These are phyloP conservation scores for Phenacoccus solenopsis DNA, from an alignment of 1,140 invertebrate genomes.

Conservation along the genomic window DNA sequence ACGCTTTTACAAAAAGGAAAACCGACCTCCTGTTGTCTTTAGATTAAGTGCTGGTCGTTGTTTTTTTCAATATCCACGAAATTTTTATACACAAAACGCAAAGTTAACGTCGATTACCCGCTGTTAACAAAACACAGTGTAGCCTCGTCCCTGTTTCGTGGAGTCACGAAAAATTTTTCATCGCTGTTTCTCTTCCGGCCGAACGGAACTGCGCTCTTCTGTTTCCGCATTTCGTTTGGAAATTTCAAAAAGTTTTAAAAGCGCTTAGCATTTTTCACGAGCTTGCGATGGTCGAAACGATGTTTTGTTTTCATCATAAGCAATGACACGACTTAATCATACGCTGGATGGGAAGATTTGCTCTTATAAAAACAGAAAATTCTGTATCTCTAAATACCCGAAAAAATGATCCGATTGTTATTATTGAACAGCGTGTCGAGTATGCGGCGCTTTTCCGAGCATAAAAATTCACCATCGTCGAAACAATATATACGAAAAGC, in stretches of 20 bases:
- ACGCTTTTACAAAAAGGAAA: neutral
- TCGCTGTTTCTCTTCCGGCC: neutral
- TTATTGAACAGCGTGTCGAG: too few species aligned
- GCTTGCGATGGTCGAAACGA: too few species aligned
- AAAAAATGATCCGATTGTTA: too few species aligned
- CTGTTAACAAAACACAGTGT: neutral
- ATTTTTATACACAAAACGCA: neutral
- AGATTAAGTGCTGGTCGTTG: neutral
- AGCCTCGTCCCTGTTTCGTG: neutral
- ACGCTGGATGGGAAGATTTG: too few species aligned
- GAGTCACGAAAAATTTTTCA: neutral
- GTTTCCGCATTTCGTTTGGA: neutral
- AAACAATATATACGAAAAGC: too few species aligned
- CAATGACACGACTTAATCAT: too few species aligned
- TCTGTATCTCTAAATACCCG: too few species aligned
- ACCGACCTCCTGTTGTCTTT: neutral
- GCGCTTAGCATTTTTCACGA: neutral
- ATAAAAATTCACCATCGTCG: too few species aligned
- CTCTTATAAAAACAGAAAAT: too few species aligned
- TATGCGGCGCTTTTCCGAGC: too few species aligned
- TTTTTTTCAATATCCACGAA: neutral
- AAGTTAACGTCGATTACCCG: constrained; percentile 1
- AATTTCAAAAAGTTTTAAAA: neutral
- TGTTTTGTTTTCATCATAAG: too few species aligned
- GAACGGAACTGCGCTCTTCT: neutral